phyloP scores from a whole-genome alignment of 2,797 vertebrate species.

The Bradypodion pumilum region DNA sequence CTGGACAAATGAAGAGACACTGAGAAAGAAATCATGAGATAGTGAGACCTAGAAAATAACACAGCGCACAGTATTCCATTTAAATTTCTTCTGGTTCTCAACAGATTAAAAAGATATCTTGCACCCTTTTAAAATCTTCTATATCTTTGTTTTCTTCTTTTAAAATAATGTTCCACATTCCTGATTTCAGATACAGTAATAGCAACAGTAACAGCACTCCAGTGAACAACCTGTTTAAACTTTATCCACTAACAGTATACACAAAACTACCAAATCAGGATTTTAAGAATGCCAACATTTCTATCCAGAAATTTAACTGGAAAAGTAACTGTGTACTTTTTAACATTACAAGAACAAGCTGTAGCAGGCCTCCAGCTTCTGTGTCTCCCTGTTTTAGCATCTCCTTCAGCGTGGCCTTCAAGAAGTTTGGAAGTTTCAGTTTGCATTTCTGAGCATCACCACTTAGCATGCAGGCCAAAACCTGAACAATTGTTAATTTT shows the following conservation, averaged over 20 bases:
- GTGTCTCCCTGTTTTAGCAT: too few species aligned
- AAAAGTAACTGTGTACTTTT: neutral
- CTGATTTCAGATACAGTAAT: neutral
- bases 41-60: neutral
- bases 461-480: neutral
- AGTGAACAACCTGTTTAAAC: neutral
- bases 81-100: neutral
- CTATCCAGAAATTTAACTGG: neutral
- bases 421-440: neutral
- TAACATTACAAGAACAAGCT: neutral
- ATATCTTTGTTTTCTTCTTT: neutral
- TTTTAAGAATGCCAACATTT: neutral
- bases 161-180: neutral
- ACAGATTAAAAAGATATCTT: neutral
- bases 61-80: neutral
- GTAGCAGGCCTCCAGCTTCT: neutral
- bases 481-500: neutral
- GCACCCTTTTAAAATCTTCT: neutral
- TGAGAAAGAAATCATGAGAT: neutral
- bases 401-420: neutral
- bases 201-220: neutral
- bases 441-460: neutral
- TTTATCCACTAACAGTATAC: neutral
- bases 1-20: neutral
- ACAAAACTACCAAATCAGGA: neutral